phyloP scores from a whole-genome alignment of 2,888 invertebrate genomes.

The Julus scandinavius region DNA sequence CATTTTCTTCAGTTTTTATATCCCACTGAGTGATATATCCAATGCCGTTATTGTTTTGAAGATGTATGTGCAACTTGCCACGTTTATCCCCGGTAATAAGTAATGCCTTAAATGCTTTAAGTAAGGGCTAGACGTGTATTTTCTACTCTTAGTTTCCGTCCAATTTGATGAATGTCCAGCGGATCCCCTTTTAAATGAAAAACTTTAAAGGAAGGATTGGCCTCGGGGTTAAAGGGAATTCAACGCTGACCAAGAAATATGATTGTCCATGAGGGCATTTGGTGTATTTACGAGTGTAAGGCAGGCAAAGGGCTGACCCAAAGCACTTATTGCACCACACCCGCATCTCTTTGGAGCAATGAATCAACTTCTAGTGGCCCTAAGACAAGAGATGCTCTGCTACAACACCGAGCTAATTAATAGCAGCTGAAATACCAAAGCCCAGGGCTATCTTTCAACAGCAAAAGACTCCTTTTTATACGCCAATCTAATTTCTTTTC shows the following conservation, averaged over 20 bases:
- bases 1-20: too few relatives aligned
- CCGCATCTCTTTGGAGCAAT: constrained; percentile 11
- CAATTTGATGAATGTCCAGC: background rate
- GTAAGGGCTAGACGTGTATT: too few relatives aligned
- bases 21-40: too few relatives aligned
- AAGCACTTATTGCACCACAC: background rate
- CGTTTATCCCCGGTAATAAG: too few relatives aligned
- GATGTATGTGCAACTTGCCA: too few relatives aligned
- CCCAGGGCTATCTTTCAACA: background rate
- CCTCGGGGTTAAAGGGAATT: background rate
- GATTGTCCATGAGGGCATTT: constrained; percentile 35
- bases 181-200: constrained; percentile 14
- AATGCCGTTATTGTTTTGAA: too few relatives aligned
- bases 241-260: constrained; percentile 22
- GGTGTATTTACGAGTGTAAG: constrained; percentile 3
- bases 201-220: constrained; percentile 17
- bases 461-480: background rate
- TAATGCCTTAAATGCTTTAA: too few relatives aligned
- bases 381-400: background rate
- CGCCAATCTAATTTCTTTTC: background rate
- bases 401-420: background rate
- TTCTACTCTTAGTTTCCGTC: background rate
- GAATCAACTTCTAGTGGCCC: constrained; percentile 15
- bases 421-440: background rate
- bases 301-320: constrained; percentile 17